These are phyloP conservation scores for Anorthoa munda DNA, from an alignment of 2,888 invertebrate genomes.

Conservation along the genomic window DNA sequence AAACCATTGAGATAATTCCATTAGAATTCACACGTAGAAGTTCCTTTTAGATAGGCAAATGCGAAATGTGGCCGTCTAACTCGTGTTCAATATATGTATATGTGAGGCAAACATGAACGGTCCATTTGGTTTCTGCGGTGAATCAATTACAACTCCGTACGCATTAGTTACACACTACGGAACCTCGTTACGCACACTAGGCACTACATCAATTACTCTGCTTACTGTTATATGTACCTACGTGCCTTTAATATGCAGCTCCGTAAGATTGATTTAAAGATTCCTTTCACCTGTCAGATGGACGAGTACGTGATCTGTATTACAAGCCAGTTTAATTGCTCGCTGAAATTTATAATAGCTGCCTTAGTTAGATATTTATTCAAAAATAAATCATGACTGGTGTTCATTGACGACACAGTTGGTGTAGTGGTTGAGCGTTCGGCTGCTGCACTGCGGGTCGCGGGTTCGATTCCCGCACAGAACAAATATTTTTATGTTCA, in stretches of 20 bases:
- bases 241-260: slow-evolving; percentile 38
- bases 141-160: slow-evolving; percentile 50
- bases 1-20: slow-evolving; percentile 25
- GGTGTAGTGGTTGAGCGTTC: no score
- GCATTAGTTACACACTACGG: slow-evolving; percentile 40
- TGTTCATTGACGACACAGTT: not conserved
- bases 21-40: slow-evolving; percentile 12
- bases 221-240: slow-evolving; percentile 40
- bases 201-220: slow-evolving; percentile 38
- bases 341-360: slow-evolving; percentile 32
- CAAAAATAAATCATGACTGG: slow-evolving; percentile 23
- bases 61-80: not conserved
- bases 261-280: slow-evolving; percentile 52
- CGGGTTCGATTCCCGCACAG: no score
- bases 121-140: slow-evolving; percentile 35
- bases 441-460: no score
- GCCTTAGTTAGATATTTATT: slow-evolving; percentile 30
- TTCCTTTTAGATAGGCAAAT: slow-evolving; percentile 6
- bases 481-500: no score
- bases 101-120: slow-evolving; percentile 24
- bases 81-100: not conserved
- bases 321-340: slow-evolving; percentile 41
- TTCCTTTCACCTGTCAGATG: slow-evolving; percentile 56
- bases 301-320: slow-evolving; percentile 35
- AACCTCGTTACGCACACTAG: slow-evolving; percentile 39